Percentiles rank a stretch among this genome's conserved stretches.
These are phyloP conservation scores for Boulengeromyrus knoepffleri DNA, from an alignment of 2,113 vertebrate species.

Conservation along the genomic window DNA sequence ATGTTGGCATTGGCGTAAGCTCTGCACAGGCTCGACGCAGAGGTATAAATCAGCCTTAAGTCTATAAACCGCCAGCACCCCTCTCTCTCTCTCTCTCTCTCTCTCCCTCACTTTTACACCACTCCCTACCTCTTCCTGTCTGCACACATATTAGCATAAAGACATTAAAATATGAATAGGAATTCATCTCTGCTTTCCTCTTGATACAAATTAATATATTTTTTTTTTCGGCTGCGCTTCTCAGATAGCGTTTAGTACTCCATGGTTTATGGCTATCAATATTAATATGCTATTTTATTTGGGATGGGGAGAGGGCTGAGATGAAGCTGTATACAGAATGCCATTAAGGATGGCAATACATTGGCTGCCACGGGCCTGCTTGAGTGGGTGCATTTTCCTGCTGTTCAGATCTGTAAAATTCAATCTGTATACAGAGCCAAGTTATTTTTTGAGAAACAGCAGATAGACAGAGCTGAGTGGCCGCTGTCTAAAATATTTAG, in stretches of 20 bases:
- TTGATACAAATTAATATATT: conserved; percentile 36
- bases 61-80: conserved; percentile 22
- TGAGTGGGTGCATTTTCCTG: conserved; percentile 42
- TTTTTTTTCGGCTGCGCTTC: conserved; percentile 33
- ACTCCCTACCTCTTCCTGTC: not conserved
- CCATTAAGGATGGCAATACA: conserved; percentile 46
- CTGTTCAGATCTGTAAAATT: conserved; percentile 46
- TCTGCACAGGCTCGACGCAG: not conserved
- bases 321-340: conserved; percentile 45
- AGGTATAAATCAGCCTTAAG: not conserved
- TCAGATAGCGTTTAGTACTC: conserved; percentile 38
- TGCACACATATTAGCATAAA: conserved; percentile 39
- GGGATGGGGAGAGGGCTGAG: conserved; percentile 25
- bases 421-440: conserved; percentile 46
- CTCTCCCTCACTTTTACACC: not conserved
- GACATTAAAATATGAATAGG: conserved; percentile 45
- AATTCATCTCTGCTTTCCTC: conserved; percentile 29
- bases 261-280: conserved; percentile 47
- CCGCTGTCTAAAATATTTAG: conserved; percentile 43
- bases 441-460: conserved; percentile 42
- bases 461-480: conserved; percentile 48
- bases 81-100: conserved; percentile 25
- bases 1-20: not conserved
- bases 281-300: conserved; percentile 52
- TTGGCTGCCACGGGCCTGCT: conserved; percentile 45